phyloP scores from a whole-genome alignment of 2,888 invertebrate genomes.

The Selenia dentaria region DNA sequence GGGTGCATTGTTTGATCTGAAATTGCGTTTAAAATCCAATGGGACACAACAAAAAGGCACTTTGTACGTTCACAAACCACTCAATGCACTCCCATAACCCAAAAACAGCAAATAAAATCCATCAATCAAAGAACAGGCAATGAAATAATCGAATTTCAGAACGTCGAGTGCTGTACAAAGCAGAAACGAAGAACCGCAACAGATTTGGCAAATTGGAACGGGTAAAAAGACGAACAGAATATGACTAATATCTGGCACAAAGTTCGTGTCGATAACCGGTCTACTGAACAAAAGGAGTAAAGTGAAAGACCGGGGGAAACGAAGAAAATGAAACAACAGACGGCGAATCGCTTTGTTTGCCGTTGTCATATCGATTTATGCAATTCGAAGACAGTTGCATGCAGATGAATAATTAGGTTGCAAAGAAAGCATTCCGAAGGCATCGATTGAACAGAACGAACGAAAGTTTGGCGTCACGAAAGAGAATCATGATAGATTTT shows the following conservation, averaged over 20 bases:
- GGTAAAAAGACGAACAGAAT: slow-evolving; percentile 49
- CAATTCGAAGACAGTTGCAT: slow-evolving; percentile 43
- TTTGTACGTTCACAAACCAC: slow-evolving; percentile 65
- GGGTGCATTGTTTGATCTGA: background rate
- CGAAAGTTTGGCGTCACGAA: slow-evolving; percentile 68
- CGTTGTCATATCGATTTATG: slow-evolving; percentile 29
- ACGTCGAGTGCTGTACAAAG: slow-evolving; percentile 77
- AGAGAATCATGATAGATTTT: slow-evolving; percentile 74
- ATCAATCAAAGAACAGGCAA: slow-evolving; percentile 81
- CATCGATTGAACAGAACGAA: slow-evolving; percentile 30
- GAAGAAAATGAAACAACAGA: slow-evolving; percentile 54
- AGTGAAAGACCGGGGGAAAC: slow-evolving; percentile 37
- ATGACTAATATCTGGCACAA: slow-evolving; percentile 77
- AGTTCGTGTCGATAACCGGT: slow-evolving; percentile 74
- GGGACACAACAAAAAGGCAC: slow-evolving; percentile 53
- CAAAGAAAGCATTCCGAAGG: slow-evolving; percentile 40
- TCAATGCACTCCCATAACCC: slow-evolving; percentile 52
- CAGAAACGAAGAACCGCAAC: slow-evolving; percentile 75
- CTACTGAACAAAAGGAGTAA: slow-evolving; percentile 64
- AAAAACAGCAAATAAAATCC: slow-evolving; percentile 63
- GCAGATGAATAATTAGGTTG: slow-evolving; percentile 71
- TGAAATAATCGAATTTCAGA: slow-evolving; percentile 79
- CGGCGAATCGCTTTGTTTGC: slow-evolving; percentile 33
- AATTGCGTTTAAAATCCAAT: slow-evolving; percentile 7
- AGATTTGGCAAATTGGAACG: slow-evolving; percentile 61